phyloP scores from a whole-genome alignment of 1,140 invertebrate genomes.

The Asbolus verrucosus region DNA sequence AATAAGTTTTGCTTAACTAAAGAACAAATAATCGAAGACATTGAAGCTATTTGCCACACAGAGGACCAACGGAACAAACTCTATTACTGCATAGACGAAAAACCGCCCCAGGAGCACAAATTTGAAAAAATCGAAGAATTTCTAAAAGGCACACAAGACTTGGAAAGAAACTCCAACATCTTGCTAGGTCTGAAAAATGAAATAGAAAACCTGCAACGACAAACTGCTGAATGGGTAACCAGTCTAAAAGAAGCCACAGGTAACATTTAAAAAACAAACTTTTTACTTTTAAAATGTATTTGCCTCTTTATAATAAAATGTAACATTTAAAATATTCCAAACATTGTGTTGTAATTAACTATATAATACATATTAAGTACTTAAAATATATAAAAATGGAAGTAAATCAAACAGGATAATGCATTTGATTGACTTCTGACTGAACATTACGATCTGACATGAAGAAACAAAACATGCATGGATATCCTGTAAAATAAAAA shows the following conservation, averaged over 20 bases:
- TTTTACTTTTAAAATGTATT: no score
- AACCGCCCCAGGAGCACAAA: constrained; percentile 53
- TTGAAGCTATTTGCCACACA: constrained; percentile 51
- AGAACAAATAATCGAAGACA: constrained; percentile 58
- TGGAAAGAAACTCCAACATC: constrained; percentile 48
- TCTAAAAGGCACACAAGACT: constrained; percentile 54
- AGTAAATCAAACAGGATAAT: constrained; percentile 22
- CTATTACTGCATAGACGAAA: constrained; percentile 58
- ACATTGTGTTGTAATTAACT: background rate
- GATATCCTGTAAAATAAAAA: constrained; percentile 54
- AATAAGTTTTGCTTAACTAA: constrained; percentile 44
- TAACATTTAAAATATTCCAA: no score
- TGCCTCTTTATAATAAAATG: no score
- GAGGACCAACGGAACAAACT: constrained; percentile 56
- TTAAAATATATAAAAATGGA: background rate
- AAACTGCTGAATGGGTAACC: background rate
- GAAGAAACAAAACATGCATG: constrained; percentile 53
- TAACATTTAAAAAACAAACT: no score
- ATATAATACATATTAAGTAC: background rate
- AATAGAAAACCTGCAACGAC: constrained; percentile 27
- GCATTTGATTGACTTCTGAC: constrained; percentile 38
- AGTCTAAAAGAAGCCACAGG: background rate
- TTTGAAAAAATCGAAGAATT: constrained; percentile 59
- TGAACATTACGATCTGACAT: constrained; percentile 56
- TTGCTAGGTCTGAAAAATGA: constrained; percentile 23